A percentile compares a stretch with the other conserved stretches of the same genome.
These are phyloP conservation scores for Ligdia adustata DNA, from an alignment of 2,888 invertebrate genomes.

Conservation along the genomic window DNA sequence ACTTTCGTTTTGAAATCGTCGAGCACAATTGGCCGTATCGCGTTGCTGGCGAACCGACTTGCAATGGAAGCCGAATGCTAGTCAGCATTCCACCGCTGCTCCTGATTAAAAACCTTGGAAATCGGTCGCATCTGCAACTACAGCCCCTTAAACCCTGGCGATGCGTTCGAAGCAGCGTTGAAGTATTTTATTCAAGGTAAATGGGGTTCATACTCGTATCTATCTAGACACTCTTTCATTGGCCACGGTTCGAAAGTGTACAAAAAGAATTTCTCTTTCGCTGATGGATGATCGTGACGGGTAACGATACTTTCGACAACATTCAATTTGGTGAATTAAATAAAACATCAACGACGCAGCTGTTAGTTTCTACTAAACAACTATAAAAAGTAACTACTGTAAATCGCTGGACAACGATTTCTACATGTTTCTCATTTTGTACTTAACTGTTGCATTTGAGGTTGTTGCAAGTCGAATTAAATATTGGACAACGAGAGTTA, in stretches of 20 bases:
- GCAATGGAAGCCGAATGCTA: constrained; percentile 51
- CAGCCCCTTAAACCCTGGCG: too few species aligned
- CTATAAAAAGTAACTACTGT: constrained; percentile 21
- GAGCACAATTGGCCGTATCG: constrained; percentile 82
- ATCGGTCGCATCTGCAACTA: too few species aligned
- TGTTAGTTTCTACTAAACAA: constrained; percentile 29
- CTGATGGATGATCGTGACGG: constrained; percentile 55
- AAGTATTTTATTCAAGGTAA: constrained; percentile 20
- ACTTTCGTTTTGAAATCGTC: constrained; percentile 84
- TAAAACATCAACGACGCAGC: constrained; percentile 35
- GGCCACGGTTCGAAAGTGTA: constrained; percentile 48
- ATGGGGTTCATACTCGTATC: constrained; percentile 20
- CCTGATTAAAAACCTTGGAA: constrained; percentile 18
- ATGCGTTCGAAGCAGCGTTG: constrained; percentile 4
- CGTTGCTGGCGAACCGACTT: constrained; percentile 66
- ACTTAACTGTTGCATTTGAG: too few species aligned
- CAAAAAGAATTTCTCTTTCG: constrained; percentile 48
- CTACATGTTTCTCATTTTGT: too few species aligned
- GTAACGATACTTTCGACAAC: constrained; percentile 49
- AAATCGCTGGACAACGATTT: neutral
- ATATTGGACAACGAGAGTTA: too few species aligned
- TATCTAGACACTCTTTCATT: constrained; percentile 36
- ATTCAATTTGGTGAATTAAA: constrained; percentile 43
- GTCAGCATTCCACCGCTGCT: constrained; percentile 57
- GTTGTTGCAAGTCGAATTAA: too few species aligned